These are phyloP conservation scores for Acanthosepion esculentum DNA, from an alignment of 2,888 invertebrate genomes.

Conservation along the genomic window DNA sequence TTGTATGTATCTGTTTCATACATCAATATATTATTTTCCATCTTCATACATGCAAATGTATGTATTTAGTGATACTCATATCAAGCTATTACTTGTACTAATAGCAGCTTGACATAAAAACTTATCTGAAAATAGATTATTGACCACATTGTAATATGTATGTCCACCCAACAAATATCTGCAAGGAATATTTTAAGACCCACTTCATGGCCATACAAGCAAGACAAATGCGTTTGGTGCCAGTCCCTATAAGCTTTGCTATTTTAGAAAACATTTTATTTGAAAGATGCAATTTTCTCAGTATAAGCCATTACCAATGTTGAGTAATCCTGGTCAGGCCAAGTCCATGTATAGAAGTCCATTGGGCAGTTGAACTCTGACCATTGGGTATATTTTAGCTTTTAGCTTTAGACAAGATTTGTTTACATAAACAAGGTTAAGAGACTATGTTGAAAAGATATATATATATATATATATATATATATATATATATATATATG, in stretches of 20 bases:
- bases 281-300: background rate
- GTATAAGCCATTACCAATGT: background rate
- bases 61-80: background rate
- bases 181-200: slow-evolving; percentile 8
- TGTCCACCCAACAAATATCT: background rate
- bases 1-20: background rate
- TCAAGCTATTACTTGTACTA: background rate
- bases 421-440: background rate
- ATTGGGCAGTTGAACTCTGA: background rate
- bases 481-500: background rate
- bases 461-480: background rate
- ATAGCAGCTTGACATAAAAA: background rate
- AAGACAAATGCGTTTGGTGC: background rate
- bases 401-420: background rate
- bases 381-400: background rate
- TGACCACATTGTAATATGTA: background rate
- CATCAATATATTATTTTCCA: background rate
- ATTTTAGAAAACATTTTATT: background rate
- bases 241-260: background rate
- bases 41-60: background rate
- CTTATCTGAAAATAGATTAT: background rate
- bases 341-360: background rate
- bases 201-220: background rate
- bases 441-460: background rate
- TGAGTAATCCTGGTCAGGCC: background rate